Conservation (phyloP, 2,888 invertebrate genomes). For the Pandemis corylana region DNA sequence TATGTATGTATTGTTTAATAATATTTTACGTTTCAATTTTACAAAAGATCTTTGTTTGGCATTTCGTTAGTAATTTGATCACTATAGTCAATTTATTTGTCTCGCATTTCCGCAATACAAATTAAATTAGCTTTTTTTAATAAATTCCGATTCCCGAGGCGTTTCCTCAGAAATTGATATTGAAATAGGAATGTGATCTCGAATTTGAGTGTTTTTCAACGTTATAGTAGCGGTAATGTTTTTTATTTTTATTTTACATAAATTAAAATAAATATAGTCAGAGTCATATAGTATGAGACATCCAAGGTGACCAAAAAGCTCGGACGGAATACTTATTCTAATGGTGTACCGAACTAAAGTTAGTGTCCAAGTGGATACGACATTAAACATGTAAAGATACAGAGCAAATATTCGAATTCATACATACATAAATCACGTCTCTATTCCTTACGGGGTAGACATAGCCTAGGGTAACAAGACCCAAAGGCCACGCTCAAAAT, state of each 20-base stretch:
- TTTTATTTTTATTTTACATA: background rate
- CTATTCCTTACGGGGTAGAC: too few relatives aligned
- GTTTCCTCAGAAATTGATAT: background rate
- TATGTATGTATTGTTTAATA: constrained; percentile 4
- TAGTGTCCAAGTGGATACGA: too few relatives aligned
- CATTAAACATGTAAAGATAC: too few relatives aligned
- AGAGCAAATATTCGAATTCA: too few relatives aligned
- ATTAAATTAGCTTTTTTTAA: constrained; percentile 9
- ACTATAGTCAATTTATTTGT: background rate
- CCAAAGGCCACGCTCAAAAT: too few relatives aligned
- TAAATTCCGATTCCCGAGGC: background rate
- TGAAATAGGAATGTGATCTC: background rate
- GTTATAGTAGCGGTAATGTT: background rate
- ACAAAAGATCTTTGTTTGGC: background rate
- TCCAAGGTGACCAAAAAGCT: too few relatives aligned
- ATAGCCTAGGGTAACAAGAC: too few relatives aligned
- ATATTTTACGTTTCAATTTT: background rate
- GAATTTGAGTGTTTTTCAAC: background rate
- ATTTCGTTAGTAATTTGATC: constrained; percentile 25
- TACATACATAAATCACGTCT: too few relatives aligned
- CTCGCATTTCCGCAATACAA: background rate
- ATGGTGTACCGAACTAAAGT: too few relatives aligned
- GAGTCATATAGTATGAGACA: too few relatives aligned
- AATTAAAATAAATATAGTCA: too few relatives aligned
- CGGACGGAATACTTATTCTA: too few relatives aligned